A percentile compares a stretch with the other conserved stretches of the same genome.
Evolutionary conservation across 2,888 invertebrate species (phyloP).

Genomic region (Deilephila porcellus): DNA sequence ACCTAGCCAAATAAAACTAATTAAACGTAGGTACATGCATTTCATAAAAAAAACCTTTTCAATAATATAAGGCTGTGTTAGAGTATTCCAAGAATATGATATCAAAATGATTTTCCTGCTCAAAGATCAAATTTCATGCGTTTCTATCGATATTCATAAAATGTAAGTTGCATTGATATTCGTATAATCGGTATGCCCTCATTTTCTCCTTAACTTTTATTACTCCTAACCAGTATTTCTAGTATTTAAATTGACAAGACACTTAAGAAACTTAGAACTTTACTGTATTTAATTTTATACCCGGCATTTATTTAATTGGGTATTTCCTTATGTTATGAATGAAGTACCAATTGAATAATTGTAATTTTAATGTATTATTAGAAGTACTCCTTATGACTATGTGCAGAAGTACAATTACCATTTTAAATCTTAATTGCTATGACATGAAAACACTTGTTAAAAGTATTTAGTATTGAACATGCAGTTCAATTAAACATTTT

Average conservation of each 20-base stretch:
- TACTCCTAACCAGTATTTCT: slow-evolving; percentile 7
- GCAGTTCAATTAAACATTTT: too few species aligned
- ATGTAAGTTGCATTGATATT: slow-evolving; percentile 9
- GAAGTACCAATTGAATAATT: not conserved
- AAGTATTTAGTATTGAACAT: too few species aligned
- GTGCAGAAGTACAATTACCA: not conserved
- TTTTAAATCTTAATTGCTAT: too few species aligned
- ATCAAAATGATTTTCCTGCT: not conserved
- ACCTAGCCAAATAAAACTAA: too few species aligned
- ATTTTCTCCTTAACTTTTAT: slow-evolving; percentile 4
- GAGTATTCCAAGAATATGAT: not conserved
- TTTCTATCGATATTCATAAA: not conserved
- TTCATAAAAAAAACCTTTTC: not conserved
- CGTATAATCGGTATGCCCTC: not conserved
- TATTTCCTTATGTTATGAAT: not conserved
- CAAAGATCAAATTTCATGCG: slow-evolving; percentile 1
- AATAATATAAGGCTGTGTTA: not conserved
- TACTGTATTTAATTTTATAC: slow-evolving; percentile 7
- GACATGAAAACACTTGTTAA: too few species aligned
- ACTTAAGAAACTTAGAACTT: slow-evolving; percentile 3
- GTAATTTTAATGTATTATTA: not conserved
- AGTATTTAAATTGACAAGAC: slow-evolving; percentile 16
- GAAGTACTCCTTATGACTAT: not conserved
- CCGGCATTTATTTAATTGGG: not conserved
- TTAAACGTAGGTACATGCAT: too few species aligned